Conservation (phyloP, 2,888 invertebrate species). For the Zaprionus bogoriensis region DNA sequence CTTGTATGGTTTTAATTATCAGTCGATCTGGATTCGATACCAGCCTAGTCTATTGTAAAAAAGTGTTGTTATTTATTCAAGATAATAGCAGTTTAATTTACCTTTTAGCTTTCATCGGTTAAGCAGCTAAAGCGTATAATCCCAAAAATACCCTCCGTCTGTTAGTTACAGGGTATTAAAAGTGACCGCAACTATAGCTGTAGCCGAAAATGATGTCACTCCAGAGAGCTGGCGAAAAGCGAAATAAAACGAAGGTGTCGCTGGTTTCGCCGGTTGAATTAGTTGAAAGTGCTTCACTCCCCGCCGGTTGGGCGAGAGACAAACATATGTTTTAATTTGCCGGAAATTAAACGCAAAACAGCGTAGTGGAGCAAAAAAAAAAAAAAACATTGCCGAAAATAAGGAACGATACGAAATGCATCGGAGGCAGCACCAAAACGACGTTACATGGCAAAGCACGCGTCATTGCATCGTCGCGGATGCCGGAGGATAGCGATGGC, state of each 20-base stretch:
- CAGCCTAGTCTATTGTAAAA: no score
- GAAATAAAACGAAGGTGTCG: constrained; percentile 8
- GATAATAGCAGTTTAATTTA: no score
- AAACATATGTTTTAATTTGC: constrained; percentile 59
- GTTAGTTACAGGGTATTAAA: not conserved
- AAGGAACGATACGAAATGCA: constrained; percentile 35
- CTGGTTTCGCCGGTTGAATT: not conserved
- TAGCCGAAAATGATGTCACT: constrained; percentile 40
- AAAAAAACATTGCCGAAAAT: constrained; percentile 9
- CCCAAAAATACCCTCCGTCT: not conserved
- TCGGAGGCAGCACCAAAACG: not conserved
- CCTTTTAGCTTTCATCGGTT: no score
- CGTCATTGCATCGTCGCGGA: constrained; percentile 50
- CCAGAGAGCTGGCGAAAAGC: constrained; percentile 22
- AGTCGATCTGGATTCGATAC: no score
- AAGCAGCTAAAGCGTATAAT: no score
- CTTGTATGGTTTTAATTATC: no score
- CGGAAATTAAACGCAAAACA: constrained; percentile 50
- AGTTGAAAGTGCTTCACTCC: constrained; percentile 11
- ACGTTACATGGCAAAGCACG: constrained; percentile 59
- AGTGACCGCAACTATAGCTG: not conserved
- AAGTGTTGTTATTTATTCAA: no score
- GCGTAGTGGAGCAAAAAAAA: constrained; percentile 9
- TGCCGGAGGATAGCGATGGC: not conserved
- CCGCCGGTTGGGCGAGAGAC: not conserved